Evolutionary conservation across 2,113 vertebrate genomes (phyloP).

Genomic region (Silurus asotus): DNA sequence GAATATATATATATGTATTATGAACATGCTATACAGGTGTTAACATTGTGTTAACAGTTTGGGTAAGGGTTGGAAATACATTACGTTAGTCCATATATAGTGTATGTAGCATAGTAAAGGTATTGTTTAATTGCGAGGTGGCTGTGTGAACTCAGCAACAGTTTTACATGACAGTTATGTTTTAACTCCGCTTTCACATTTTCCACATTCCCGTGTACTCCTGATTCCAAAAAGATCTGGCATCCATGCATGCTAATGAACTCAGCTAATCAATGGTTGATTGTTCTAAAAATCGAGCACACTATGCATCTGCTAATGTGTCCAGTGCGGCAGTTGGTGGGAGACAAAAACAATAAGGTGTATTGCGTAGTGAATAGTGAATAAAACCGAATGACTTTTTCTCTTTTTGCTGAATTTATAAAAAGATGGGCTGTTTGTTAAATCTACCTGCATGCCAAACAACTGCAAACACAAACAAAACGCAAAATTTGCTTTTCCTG

Average conservation of each 20-base stretch:
- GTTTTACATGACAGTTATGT: neutral
- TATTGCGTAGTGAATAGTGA: neutral
- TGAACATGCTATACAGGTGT: too few relatives aligned
- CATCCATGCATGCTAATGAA: neutral
- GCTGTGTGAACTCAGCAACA: neutral
- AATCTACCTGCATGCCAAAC: neutral
- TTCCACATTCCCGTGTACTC: neutral
- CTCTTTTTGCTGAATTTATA: neutral
- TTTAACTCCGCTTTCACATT: neutral
- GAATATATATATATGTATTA: too few relatives aligned
- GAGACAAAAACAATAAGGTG: neutral
- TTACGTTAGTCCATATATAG: too few relatives aligned
- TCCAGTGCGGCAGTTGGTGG: neutral
- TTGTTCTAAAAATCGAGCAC: neutral
- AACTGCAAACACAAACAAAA: neutral
- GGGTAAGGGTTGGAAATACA: too few relatives aligned
- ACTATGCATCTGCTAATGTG: neutral
- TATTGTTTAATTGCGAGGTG: neutral
- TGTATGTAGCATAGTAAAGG: neutral
- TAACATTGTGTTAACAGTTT: too few relatives aligned
- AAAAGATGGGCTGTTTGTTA: neutral
- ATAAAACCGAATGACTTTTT: neutral
- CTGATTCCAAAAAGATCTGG: neutral
- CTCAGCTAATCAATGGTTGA: neutral
- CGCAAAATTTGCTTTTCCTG: neutral